These are phyloP conservation scores for Trogon surrucura DNA, from an alignment of 2,113 vertebrate species.

Conservation along the genomic window DNA sequence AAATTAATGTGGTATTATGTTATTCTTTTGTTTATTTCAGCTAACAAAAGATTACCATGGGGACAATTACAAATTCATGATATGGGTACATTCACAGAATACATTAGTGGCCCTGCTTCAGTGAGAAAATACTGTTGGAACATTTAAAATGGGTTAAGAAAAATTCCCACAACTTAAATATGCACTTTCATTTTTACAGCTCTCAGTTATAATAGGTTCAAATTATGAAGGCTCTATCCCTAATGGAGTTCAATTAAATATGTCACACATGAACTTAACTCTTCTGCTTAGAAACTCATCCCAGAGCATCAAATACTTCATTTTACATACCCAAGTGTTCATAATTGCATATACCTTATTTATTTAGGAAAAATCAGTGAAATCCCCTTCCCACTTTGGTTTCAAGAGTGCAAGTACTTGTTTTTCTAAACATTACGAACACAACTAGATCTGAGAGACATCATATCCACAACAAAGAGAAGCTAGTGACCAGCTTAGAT, in stretches of 20 bases:
- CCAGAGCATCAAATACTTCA: conserved; percentile 7
- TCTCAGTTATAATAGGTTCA: conserved; percentile 16
- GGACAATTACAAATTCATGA: conserved; percentile 68
- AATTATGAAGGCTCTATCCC: background rate
- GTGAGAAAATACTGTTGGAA: conserved; percentile 43
- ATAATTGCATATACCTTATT: conserved; percentile 47
- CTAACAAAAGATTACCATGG: conserved; percentile 64
- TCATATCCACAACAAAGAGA: conserved; percentile 78
- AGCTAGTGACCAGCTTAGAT: conserved; percentile 76
- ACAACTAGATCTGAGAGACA: conserved; percentile 71
- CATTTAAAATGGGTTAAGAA: conserved; percentile 48
- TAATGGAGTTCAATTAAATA: conserved; percentile 5
- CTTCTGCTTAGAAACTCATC: background rate
- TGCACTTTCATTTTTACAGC: background rate
- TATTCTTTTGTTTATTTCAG: conserved; percentile 64
- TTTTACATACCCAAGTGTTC: conserved; percentile 33
- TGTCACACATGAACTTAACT: background rate
- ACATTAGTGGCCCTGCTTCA: conserved; percentile 26
- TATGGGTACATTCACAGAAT: conserved; percentile 58
- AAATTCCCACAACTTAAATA: conserved; percentile 67
- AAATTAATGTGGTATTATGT: conserved; percentile 39
- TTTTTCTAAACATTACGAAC: conserved; percentile 59
- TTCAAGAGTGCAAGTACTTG: conserved; percentile 56
- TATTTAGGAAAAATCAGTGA: conserved; percentile 49
- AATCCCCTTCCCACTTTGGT: conserved; percentile 34